Evolutionary conservation across 2,113 vertebrate genomes (phyloP), one percentile per base, ranked within the genome.

Genomic region (Hippoglossus stenolepis): DNA sequence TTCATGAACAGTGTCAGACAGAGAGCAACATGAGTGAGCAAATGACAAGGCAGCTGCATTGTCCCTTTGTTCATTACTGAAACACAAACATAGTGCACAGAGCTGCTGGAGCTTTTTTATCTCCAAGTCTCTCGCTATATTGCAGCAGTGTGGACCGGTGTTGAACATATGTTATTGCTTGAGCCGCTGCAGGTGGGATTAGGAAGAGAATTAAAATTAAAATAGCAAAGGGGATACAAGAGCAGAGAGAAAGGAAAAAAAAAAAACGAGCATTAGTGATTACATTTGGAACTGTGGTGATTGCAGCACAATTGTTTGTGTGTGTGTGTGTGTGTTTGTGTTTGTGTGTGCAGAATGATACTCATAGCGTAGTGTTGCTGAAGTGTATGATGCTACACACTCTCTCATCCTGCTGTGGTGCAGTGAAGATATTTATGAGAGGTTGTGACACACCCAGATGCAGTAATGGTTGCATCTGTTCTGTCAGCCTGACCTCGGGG

Each of bases 101-200:
- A 72, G 60, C 61, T 21, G 66, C 35, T 21, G 73, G 64, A 79
- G 71, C 59, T 57, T 65, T 18, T 17, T 8, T 28, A 15, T 17
- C 23, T 38, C 12, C 38, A 40, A 43, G 53, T 57, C 71, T 83
- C 56, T 45, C 21, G 75, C 56, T 81, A 26, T 80, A 71, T 82
- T 87, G 84, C 81, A 59, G 49, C 83, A 59, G 49, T 57, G 81
- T 76, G 61, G 59, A 80, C 83, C 38, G 28, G 56, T 82, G 79
- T 83, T 87, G 89, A 88, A 92, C 72, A 85, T 65, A 75, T 78
- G 91, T 90, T 93, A 93, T 93, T 91, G 89, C 82, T 80, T 84
- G 68, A 51, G 61, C 64, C 70, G 80, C 75, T 71, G 65, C 87
- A 68, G 69, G 65, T 85, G 79, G 79, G 64, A 82, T 93, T 75